Evolutionary conservation across 2,888 invertebrate genomes (phyloP).

Genomic region (Steinernema carpocapsae): DNA sequence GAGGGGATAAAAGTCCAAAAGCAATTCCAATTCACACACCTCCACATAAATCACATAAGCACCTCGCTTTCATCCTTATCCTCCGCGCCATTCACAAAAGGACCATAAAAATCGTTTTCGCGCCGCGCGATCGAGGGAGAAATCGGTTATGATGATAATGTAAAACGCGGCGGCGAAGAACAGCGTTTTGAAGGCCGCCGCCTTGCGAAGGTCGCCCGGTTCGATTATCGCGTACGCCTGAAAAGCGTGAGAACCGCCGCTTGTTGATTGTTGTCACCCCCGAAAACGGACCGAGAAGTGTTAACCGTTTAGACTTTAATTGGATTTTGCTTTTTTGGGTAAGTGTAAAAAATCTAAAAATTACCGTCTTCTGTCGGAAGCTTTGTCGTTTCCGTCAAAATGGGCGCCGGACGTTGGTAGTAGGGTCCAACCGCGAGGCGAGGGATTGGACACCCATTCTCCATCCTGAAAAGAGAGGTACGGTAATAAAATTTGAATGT

Average conservation of each 20-base stretch:
- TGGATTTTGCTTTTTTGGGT: neutral
- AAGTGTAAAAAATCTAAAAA: neutral
- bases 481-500: too few species aligned
- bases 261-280: neutral
- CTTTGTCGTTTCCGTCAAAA: conserved; percentile 20
- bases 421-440: conserved; percentile 21
- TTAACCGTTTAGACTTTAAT: neutral
- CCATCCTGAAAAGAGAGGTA: conserved; percentile 22
- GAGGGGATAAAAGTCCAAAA: neutral
- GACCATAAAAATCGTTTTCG: neutral
- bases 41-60: neutral
- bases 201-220: conserved; percentile 21
- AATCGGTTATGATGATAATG: conserved; percentile 27
- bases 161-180: neutral
- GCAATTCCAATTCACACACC: neutral
- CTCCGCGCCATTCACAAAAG: neutral
- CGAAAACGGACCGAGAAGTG: conserved; percentile 1
- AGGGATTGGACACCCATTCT: conserved; percentile 4
- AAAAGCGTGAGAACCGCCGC: conserved; percentile 26
- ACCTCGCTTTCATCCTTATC: conserved; percentile 3
- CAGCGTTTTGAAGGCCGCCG: conserved; percentile 15
- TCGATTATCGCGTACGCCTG: conserved; percentile 28
- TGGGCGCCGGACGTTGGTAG: conserved; percentile 27
- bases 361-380: conserved; percentile 34
- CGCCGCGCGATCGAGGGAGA: neutral